A percentile compares a stretch with the other conserved stretches of the same genome.
These are phyloP conservation scores for Brachionus calyciflorus DNA, from an alignment of 1,140 invertebrate genomes.

Conservation along the genomic window DNA sequence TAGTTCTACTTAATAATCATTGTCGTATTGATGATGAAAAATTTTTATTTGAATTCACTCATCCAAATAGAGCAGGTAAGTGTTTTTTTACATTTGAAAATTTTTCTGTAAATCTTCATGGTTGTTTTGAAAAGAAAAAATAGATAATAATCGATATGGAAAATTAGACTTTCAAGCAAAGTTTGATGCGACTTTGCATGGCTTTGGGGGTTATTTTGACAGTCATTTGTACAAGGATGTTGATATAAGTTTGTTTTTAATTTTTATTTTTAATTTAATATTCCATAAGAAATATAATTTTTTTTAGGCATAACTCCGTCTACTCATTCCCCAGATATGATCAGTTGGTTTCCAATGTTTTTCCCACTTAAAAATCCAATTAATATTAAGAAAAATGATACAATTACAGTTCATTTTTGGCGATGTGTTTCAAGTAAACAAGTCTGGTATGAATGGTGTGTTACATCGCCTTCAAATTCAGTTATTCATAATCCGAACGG, in stretches of 20 bases:
- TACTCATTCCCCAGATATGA: slow-evolving; percentile 83
- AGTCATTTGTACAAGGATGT: slow-evolving; percentile 78
- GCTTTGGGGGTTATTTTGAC: slow-evolving; percentile 92
- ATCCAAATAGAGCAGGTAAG: slow-evolving; percentile 71
- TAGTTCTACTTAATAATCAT: slow-evolving; percentile 85
- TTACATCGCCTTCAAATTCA: slow-evolving; percentile 67
- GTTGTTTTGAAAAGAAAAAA: background rate
- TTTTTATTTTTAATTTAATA: too few relatives aligned
- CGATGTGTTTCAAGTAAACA: slow-evolving; percentile 70
- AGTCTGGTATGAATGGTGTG: slow-evolving; percentile 95
- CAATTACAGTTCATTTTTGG: slow-evolving; percentile 81
- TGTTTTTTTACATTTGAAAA: background rate
- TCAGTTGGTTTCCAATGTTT: slow-evolving; percentile 94
- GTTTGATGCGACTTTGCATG: slow-evolving; percentile 77
- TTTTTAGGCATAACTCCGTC: slow-evolving; percentile 72
- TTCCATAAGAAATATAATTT: too few relatives aligned
- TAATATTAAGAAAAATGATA: slow-evolving; percentile 68
- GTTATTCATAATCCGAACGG: slow-evolving; percentile 78
- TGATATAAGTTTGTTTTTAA: slow-evolving; percentile 69
- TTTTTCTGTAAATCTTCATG: background rate
- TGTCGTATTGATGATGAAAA: slow-evolving; percentile 76
- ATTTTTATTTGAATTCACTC: slow-evolving; percentile 78
- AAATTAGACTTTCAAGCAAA: slow-evolving; percentile 26
- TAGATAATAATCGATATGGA: slow-evolving; percentile 25
- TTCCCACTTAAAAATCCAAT: slow-evolving; percentile 85